Base-by-base conservation (phyloP, 2,797 vertebrate genomes). In the Neosalanx taihuensis region DNA sequence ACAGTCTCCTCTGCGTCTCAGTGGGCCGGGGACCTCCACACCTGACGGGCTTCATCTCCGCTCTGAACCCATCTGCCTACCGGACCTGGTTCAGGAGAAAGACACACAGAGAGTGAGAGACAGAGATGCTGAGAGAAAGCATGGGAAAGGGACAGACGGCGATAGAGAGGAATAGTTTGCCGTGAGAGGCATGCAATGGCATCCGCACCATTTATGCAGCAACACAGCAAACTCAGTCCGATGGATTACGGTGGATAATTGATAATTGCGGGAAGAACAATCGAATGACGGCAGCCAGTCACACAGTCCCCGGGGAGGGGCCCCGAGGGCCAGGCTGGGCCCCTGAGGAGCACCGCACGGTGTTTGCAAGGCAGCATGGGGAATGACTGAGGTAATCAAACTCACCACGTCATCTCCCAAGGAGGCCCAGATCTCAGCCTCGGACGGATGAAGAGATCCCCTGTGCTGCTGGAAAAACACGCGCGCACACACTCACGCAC, bases 21-120 rank as follows among this genome's bases (percentile, higher is more conserved):
- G 60, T 46, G 41, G 73, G 64, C 64, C 69, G 58, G 72, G 41
- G 18, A 70, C 72, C 71, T 26, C 10, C 6, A 20, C 17, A 18
- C 57, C 67, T 84, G 69, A 71, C 68, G 70, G 64, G 49, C 57
- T 84, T 84, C 83, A 88, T 84, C 83, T 86, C 83, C 64, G 59
- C 30, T 61, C 23, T 29, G 29, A 77, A 69, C 77, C 60, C 73
- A 63, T 83, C 79, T 80, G 73, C 37, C 67, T 72, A 64, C 31
- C 75, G 58, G 12, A 57, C 79, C 82, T 5, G 33, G 33, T 26
- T 23, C 12, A 49, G 53, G 33, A 41, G n/a, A 30, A 17, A 63
- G 61, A 69, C 67, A 64, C 9, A 13, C 13, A 15, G 29, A 35
- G 17, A 56, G 20, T 53, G 66, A 57, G 15, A 56, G 18, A 2